Evolutionary conservation across 2,888 invertebrate species (phyloP).

Genomic region (Penaeus monodon): DNA sequence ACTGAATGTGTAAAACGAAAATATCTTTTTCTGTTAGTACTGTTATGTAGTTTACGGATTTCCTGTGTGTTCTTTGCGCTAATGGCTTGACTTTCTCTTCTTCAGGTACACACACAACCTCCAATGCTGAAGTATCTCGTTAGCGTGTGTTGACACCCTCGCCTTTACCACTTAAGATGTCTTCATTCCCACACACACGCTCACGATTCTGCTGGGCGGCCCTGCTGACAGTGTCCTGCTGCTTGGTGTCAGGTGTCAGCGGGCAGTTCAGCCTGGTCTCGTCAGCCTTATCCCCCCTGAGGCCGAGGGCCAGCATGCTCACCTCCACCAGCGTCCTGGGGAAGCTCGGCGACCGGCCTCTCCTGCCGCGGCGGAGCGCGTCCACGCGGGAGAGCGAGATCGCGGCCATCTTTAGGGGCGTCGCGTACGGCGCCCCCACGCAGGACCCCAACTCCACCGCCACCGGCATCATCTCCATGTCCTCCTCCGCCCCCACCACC

Average conservation of each 20-base stretch:
- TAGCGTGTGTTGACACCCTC: too few species aligned
- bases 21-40: too few species aligned
- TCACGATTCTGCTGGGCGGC: too few species aligned
- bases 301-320: conserved; percentile 5
- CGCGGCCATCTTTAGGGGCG: conserved; percentile 60
- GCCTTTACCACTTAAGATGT: too few species aligned
- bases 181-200: too few species aligned
- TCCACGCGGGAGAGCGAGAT: conserved; percentile 56
- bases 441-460: conserved; percentile 23
- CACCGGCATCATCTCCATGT: background rate
- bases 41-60: too few species aligned
- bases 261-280: conserved; percentile 22
- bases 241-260: background rate
- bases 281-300: background rate
- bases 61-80: too few species aligned
- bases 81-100: background rate
- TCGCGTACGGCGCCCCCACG: conserved; percentile 62
- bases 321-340: conserved; percentile 15
- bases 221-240: background rate
- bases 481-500: conserved; percentile 7
- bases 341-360: conserved; percentile 30
- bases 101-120: background rate
- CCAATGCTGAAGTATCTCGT: background rate
- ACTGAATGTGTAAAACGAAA: too few species aligned
- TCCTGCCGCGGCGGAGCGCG: conserved; percentile 34